Base-by-base conservation (phyloP, 2,797 vertebrate species). In the Smutsia gigantea region DNA sequence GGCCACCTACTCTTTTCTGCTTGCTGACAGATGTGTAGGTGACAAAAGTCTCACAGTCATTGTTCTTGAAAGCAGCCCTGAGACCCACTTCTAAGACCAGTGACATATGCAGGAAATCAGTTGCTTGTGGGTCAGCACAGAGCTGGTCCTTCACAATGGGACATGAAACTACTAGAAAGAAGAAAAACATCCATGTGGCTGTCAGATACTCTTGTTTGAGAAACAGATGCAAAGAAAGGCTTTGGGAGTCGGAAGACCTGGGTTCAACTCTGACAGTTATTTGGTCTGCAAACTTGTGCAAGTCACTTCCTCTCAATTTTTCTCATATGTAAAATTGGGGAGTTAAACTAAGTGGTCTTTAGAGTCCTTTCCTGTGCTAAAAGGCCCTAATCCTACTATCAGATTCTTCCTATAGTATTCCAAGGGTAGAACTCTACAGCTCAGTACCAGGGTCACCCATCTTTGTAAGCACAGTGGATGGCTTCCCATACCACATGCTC, bases 11-110 rank as follows among this genome's bases (percentile, higher is more conserved):
- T 98, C 85, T 97, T 96, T 68, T 94, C 77, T 90, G 61, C 63
- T 81, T 97, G 88, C 59, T 98, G 97, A 98, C 98, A 98, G 97
- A 53, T 98, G 95, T 98, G 98, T 96, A 95, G 98, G 97, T 97
- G 63, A 97, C 97, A 96, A 98, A 98, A 98, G 94, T 84, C 79
- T 98, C 87, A 87, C 71, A 97, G 98, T 93, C 96, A 97, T 53
- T 89, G 87, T 97, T 97, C 96, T 97, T 61, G 93, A 97, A 98
- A 98, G 98, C 96, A 98, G 59, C 93, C 93, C 96, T 96, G 88
- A 51, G 92, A 95, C 95, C 95, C 87, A 83, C 92, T 97, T 97
- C 97, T 90, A 93, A 64, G 1, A 90, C 72, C 25, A 69, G 46
- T 61, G 69, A 64, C 53, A 42, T 14, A 63, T 42, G 61, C 77